These are phyloP conservation scores for Sebastes steindachneri DNA, from an alignment of 2,797 vertebrate genomes.

Conservation along the genomic window DNA sequence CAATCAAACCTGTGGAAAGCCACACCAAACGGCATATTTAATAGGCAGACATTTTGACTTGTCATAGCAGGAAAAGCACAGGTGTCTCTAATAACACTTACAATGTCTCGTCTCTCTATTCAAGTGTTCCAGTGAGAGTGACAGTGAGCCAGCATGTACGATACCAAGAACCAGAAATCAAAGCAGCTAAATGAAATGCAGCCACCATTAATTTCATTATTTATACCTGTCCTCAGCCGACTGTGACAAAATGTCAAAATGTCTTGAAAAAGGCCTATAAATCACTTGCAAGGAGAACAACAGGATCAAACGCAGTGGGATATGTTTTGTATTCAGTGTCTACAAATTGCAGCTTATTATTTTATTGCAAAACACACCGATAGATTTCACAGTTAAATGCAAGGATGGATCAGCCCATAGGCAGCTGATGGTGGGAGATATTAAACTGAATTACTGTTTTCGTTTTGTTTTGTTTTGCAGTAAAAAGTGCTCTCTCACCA, in stretches of 20 bases:
- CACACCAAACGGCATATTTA: background rate
- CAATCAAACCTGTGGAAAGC: background rate
- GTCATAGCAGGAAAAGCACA: background rate
- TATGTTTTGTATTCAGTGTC: background rate
- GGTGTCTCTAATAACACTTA: background rate
- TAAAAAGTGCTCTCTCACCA: too few relatives aligned
- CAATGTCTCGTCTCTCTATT: background rate
- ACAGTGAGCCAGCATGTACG: background rate
- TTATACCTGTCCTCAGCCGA: background rate
- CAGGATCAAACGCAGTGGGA: background rate
- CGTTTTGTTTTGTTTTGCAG: background rate
- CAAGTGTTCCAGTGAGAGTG: background rate
- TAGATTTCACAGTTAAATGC: background rate
- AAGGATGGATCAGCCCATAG: background rate
- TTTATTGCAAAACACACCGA: background rate
- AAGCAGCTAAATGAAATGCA: background rate
- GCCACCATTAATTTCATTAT: background rate
- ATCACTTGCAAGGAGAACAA: background rate
- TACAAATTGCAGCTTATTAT: background rate
- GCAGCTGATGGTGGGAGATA: background rate
- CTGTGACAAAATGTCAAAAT: background rate
- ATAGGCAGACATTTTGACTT: background rate
- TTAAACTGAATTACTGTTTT: background rate
- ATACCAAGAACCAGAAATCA: background rate
- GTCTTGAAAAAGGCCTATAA: background rate